Percentiles rank a stretch among this genome's conserved stretches.
Evolutionary conservation across 2,797 vertebrate genomes (phyloP).

Genomic region (Chaetophractus vellerosus): DNA sequence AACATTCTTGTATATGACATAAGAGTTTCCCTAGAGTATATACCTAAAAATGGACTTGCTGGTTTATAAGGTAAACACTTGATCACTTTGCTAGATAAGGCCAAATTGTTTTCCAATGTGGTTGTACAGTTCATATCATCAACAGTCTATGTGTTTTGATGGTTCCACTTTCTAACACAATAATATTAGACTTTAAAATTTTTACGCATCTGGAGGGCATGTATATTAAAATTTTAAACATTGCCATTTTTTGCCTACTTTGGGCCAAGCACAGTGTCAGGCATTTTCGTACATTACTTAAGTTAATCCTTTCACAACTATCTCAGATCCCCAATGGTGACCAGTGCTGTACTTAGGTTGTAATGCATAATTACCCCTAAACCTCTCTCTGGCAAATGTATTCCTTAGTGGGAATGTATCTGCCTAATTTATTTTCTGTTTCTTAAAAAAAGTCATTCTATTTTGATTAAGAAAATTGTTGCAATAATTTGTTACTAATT

Average conservation of each 20-base stretch:
- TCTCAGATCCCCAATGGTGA: not conserved
- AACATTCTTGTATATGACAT: not conserved
- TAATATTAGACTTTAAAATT: conserved; percentile 42
- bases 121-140: conserved; percentile 6
- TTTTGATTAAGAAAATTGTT: conserved; percentile 55
- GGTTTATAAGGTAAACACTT: not conserved
- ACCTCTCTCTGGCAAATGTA: conserved; percentile 19
- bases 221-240: conserved; percentile 2
- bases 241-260: not conserved
- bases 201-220: not conserved
- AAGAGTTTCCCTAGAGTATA: not conserved
- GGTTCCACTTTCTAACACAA: conserved; percentile 23
- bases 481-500: conserved; percentile 26
- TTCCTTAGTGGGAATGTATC: not conserved
- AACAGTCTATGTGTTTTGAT: not conserved
- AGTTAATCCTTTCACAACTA: conserved; percentile 51
- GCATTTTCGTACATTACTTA: conserved; percentile 3
- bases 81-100: conserved; percentile 24
- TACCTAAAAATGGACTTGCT: conserved; percentile 33
- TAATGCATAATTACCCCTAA: not conserved
- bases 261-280: not conserved
- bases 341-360: not conserved
- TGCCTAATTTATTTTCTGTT: conserved; percentile 33
- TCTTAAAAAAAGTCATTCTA: not conserved
- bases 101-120: conserved; percentile 44